Evolutionary conservation across 2,797 vertebrate species (phyloP), one percentile per base, ranked within the genome.

Genomic region (Hephaestus fuliginosus): DNA sequence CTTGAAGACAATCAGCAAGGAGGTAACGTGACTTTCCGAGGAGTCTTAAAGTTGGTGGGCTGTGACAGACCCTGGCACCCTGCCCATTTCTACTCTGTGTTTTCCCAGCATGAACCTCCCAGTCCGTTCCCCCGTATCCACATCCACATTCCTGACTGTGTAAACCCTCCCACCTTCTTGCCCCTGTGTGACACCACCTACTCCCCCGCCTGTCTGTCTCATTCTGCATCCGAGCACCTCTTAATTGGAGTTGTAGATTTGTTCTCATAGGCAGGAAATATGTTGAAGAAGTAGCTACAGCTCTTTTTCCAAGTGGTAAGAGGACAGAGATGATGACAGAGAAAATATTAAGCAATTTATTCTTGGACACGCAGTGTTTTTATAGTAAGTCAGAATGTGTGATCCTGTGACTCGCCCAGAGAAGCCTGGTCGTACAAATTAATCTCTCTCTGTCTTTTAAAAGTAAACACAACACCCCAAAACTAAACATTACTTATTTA

Each of bases 141-240:
- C 70, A 79, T 84, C 76, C 88, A 88, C 89, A 88, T 93, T 93
- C 91, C 88, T 87, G 70, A 57, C 36, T 0, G 0, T 51, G 44
- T 28, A 69, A 78, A 78, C 68, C 71, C 69, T 80, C 82, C 88
- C 73, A 58, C 72, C 70, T 80, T 64, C 22, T 67, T 58, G 48
- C 58, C 55, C 30, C 33, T 61, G n/a, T n/a, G 52, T 67, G 56
- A 62, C 60, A 75, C 64, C 61, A 15, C 43, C 46, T 13, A 46
- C 68, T 53, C 70, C 48, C 36, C 61, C 25, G 48, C 33, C 71
- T 55, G 53, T 43, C 70, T 30, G 33, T 52, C 22, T 81, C 66
- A 13, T 17, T 70, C 60, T 68, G 17, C 46, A 71, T 71, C 22
- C 63, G 9, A 25, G 13, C 3, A 1, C 8, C 4, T 61, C 15